Base-by-base conservation (phyloP, 2,797 vertebrate genomes). In the Heteromormyrus szaboi region DNA sequence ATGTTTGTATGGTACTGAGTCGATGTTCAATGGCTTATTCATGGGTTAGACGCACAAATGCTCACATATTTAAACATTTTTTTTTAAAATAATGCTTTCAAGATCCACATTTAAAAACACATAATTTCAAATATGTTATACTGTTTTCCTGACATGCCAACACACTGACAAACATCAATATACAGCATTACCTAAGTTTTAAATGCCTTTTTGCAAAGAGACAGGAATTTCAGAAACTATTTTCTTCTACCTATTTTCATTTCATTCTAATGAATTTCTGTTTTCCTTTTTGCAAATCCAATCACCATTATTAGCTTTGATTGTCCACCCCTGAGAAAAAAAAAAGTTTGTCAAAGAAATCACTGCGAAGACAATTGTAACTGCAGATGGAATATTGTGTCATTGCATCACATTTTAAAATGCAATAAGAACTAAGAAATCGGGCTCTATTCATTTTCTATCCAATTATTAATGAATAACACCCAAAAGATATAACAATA, bases 401-500 rank as follows among this genome's bases (percentile, higher is more conserved):
- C 79, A n/a, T 44, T 37, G 14, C 48, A 33, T 86, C 48, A 7
- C 29, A 14, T 86, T 86, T 86, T 86, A 29, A 86, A 12, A 37
- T 11, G 11, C 53, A 59, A 86, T 86, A 56, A 41, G 33, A 86
- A 12, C 14, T 59, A 41, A 86, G 33, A 51, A 37, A 56, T 86
- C 8, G 56, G 14, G 3, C 50, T 53, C 44, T 83, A 14, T 84
- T 85, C 4, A 85, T 53, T 85, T 85, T 19, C 48, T 53, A 54
- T 37, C 33, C 59, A 50, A 68, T 89, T 89, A 84, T 89, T 79
- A 89, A 85, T 85, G 44, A 89, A 85, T 68, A 44, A 72, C 48
- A 62, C 81, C 79, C 88, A 17, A 89, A 89, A 89, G 76, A 88
- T 37, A 84, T 19, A 88, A 84, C 54, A 56, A 44, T 83, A 84